A percentile compares a stretch with the other conserved stretches of the same genome.
These are phyloP conservation scores for Rhinoderma darwinii DNA, from an alignment of 2,113 vertebrate genomes.

Conservation along the genomic window DNA sequence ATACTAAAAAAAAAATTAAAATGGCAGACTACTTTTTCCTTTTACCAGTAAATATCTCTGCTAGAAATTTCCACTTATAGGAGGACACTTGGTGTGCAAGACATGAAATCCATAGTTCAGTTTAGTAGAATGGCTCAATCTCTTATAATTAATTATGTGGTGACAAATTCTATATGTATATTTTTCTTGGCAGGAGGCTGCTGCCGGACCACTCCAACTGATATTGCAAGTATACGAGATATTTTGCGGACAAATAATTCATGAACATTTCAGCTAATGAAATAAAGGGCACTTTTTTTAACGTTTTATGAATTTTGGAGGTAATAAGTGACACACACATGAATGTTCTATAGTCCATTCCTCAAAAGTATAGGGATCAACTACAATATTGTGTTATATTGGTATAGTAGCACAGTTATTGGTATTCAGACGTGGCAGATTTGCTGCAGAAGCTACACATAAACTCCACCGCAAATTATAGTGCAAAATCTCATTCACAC, in stretches of 20 bases:
- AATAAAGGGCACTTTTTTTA: not conserved
- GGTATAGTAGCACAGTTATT: too few species aligned
- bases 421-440: too few species aligned
- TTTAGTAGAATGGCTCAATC: not conserved
- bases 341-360: not conserved
- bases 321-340: not conserved
- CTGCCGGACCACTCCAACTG: conserved; percentile 71
- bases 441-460: not conserved
- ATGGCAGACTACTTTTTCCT: too few species aligned
- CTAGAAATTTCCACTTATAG: too few species aligned
- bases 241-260: not conserved
- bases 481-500: too few species aligned
- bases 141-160: too few species aligned
- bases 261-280: not conserved
- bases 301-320: not conserved
- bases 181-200: conserved; percentile 73
- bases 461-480: too few species aligned
- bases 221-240: conserved; percentile 68
- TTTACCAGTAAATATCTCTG: too few species aligned
- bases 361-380: not conserved
- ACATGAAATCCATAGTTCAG: not conserved
- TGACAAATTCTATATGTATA: not conserved
- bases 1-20: too few species aligned
- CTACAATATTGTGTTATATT: not conserved
- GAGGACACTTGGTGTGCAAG: too few species aligned